These are phyloP conservation scores for Psettodes erumei DNA, from an alignment of 2,113 vertebrate genomes.

Conservation along the genomic window DNA sequence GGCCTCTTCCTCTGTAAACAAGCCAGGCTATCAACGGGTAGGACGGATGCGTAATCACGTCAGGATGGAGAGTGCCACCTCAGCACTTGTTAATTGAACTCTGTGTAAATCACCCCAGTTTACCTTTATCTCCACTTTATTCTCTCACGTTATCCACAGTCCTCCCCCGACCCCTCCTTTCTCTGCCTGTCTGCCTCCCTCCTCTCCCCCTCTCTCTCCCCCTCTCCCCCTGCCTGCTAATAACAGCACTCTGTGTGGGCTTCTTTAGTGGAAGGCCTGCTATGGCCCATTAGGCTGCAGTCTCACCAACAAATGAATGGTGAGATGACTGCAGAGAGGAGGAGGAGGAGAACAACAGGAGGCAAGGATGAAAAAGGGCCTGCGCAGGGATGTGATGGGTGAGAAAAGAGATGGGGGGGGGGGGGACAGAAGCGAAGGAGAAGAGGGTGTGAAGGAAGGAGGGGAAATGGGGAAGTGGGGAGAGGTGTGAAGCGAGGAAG, in stretches of 20 bases:
- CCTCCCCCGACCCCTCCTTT: conserved; percentile 1
- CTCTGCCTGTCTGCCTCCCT: conserved; percentile 11
- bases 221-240: conserved; percentile 64
- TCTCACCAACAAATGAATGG: conserved; percentile 74
- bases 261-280: conserved; percentile 70
- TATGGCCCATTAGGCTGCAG: conserved; percentile 80
- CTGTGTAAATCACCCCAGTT: conserved; percentile 48
- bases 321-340: conserved; percentile 75
- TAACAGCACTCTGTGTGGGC: conserved; percentile 70
- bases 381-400: conserved; percentile 14
- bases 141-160: conserved; percentile 27
- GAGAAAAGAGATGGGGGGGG: conserved; percentile 16
- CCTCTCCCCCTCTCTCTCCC: conserved; percentile 1
- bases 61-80: conserved; percentile 7
- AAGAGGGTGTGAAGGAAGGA: conserved; percentile 39
- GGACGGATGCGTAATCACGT: background rate
- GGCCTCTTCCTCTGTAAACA: conserved; percentile 33
- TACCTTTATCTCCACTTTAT: background rate
- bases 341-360: conserved; percentile 39
- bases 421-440: conserved; percentile 24
- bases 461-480: background rate
- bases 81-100: conserved; percentile 46
- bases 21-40: conserved; percentile 7
- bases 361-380: conserved; percentile 20
- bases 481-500: conserved; percentile 47